Base-by-base conservation (phyloP, 1,140 invertebrate genomes). In the Neuroterus valhalla region DNA sequence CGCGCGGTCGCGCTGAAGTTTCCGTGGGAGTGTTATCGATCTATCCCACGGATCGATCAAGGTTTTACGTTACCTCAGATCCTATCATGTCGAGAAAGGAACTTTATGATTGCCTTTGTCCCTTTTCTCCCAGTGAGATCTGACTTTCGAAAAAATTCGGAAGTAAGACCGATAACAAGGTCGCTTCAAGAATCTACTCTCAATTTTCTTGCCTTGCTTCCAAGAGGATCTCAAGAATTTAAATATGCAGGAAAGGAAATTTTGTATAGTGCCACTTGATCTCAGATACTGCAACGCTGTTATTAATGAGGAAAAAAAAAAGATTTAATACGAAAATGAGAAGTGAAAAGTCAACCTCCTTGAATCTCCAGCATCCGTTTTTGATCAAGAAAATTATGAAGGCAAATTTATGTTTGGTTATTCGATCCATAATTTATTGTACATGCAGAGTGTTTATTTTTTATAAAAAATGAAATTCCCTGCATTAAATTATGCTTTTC, bases 21-120 rank as follows among this genome's bases (percentile, higher is more conserved):
- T 82, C 84, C 83, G 84, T 85, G 84, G 84, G 84, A 85, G 83
- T 85, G 77, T 68, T 42, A 75, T 74, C 77, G 80, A 85, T 85
- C 84, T 80, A 82, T 85, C 84, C 81, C 84, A 85, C 84, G 84
- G 81, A 81, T 74, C 81, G 81, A 85, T 84, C 83, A 85, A 85
- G 84, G 84, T 81, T 85, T 85, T 83, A 76, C 80, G 71, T 79
- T 79, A 73, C 77, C 81, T 12, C 31, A 62, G 23, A 62, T 62
- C 26, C 75, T 70, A 79, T 74, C 66, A 46, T 70, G 74, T 55
- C 75, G 81, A 68, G 80, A 82, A 82, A 82, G 78, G 80, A 76
- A 66, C 55, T 62, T 26, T 62, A 55, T 55, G 26, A 62, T 38
- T 75, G 31, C 44, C n/a, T 62, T 17, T 66, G 67, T 71, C 19